phyloP scores from a whole-genome alignment of 2,888 invertebrate genomes.

The Pycnomerus fuliginosus region DNA sequence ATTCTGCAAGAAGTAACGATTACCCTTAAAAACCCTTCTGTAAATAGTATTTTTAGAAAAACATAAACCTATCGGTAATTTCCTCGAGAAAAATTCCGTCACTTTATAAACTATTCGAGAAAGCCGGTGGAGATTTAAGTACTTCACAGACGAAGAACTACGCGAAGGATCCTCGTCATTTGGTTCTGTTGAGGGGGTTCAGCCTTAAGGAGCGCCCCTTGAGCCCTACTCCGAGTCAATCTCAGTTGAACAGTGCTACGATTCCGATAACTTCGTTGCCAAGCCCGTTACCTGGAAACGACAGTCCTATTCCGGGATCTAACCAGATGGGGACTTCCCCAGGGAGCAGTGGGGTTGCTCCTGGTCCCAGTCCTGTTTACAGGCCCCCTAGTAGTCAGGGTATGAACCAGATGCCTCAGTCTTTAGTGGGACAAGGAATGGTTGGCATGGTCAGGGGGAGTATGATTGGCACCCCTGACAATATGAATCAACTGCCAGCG shows the following conservation, averaged over 20 bases:
- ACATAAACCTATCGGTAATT: constrained; percentile 82
- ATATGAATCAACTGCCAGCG: constrained; percentile 14
- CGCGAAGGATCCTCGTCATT: constrained; percentile 82
- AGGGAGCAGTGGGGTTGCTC: constrained; percentile 37
- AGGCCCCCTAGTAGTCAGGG: constrained; percentile 46
- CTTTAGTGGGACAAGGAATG: constrained; percentile 36
- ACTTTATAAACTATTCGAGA: constrained; percentile 84
- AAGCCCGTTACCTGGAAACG: constrained; percentile 58
- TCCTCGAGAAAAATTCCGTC: constrained; percentile 87
- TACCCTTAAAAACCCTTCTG: not conserved
- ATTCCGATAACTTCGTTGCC: constrained; percentile 53
- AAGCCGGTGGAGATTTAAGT: constrained; percentile 81
- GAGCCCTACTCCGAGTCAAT: constrained; percentile 58
- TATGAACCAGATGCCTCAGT: constrained; percentile 33
- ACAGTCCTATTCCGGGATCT: constrained; percentile 55
- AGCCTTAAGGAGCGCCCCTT: constrained; percentile 69
- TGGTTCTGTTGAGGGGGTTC: constrained; percentile 71
- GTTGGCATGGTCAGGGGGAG: constrained; percentile 43
- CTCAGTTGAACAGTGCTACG: constrained; percentile 45
- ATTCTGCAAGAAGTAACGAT: constrained; percentile 68
- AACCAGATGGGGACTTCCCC: constrained; percentile 43
- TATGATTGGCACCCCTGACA: constrained; percentile 35
- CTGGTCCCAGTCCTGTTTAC: constrained; percentile 50
- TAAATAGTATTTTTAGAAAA: too few relatives aligned
- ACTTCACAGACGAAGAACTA: constrained; percentile 84